phyloP scores from a whole-genome alignment of 92 coral and sea anemone genomes.

The Zoanthus solanderi region DNA sequence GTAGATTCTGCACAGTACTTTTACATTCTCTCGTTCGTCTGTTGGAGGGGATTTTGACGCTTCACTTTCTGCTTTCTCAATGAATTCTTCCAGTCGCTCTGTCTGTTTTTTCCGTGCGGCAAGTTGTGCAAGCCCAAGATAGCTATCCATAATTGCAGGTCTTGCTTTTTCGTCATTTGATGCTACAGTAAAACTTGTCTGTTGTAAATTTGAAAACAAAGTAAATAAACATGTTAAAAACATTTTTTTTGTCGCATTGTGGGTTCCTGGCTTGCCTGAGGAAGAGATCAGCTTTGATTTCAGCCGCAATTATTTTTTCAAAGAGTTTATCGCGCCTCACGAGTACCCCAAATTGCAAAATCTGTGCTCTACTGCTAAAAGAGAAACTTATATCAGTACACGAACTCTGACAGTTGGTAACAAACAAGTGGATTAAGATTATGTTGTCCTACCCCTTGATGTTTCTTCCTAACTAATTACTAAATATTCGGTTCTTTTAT shows the following conservation, averaged over 20 bases:
- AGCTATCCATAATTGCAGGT: neutral
- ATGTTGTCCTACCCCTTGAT: too few species aligned
- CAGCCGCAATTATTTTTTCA: too few species aligned
- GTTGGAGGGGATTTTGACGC: neutral
- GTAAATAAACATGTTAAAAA: neutral
- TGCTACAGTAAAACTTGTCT: conserved; percentile 21
- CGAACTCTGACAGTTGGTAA: too few species aligned
- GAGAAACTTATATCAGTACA: too few species aligned
- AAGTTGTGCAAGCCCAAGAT: conserved; percentile 30
- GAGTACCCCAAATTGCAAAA: too few species aligned
- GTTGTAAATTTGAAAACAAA: neutral
- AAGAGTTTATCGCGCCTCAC: too few species aligned
- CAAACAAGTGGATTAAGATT: too few species aligned
- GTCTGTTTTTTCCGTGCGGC: neutral
- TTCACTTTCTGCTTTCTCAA: conserved; percentile 13
- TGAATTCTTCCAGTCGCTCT: neutral
- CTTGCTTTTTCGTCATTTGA: neutral
- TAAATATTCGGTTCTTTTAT: too few species aligned
- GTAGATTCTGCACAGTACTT: conserved; percentile 22
- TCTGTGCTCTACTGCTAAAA: too few species aligned
- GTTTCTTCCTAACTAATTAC: too few species aligned
- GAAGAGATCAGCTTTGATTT: too few species aligned
- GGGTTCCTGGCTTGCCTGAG: too few species aligned
- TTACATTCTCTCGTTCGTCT: neutral
- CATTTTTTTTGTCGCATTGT: neutral